Percentiles rank a stretch among this genome's conserved stretches.
phyloP scores from a whole-genome alignment of 2,888 invertebrate genomes.

The Nebria brevicollis region DNA sequence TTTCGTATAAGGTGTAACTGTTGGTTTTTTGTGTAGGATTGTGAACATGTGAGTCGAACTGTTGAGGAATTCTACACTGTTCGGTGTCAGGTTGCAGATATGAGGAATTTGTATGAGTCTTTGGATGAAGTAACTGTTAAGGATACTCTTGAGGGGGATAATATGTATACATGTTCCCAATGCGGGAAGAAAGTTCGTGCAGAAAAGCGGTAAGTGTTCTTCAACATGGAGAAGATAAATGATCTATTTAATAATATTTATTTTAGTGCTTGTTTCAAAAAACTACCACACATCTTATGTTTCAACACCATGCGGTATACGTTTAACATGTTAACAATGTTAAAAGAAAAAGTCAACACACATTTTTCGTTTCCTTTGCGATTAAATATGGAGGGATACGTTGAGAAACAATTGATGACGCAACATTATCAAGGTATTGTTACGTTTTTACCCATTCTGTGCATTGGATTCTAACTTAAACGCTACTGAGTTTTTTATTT shows the following conservation, averaged over 20 bases:
- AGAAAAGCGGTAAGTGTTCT: conserved; percentile 77
- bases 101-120: conserved; percentile 94
- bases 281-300: conserved; percentile 90
- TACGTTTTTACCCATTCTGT: too few relatives aligned
- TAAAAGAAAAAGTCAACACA: conserved; percentile 96
- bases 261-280: conserved; percentile 89
- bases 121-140: conserved; percentile 97
- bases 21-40: conserved; percentile 71
- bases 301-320: conserved; percentile 98
- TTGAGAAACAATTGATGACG: conserved; percentile 92
- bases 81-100: conserved; percentile 95
- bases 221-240: neutral
- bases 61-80: conserved; percentile 97
- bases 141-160: conserved; percentile 95
- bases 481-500: too few relatives aligned
- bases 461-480: too few relatives aligned
- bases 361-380: conserved; percentile 95
- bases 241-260: neutral
- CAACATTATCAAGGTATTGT: conserved; percentile 80
- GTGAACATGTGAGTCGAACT: conserved; percentile 93
- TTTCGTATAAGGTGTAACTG: neutral
- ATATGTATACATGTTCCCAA: conserved; percentile 97
- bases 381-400: conserved; percentile 94
- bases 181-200: conserved; percentile 95
- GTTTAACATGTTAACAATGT: conserved; percentile 97